Evolutionary conservation across 2,113 vertebrate species (phyloP).

Genomic region (Physeter macrocephalus): DNA sequence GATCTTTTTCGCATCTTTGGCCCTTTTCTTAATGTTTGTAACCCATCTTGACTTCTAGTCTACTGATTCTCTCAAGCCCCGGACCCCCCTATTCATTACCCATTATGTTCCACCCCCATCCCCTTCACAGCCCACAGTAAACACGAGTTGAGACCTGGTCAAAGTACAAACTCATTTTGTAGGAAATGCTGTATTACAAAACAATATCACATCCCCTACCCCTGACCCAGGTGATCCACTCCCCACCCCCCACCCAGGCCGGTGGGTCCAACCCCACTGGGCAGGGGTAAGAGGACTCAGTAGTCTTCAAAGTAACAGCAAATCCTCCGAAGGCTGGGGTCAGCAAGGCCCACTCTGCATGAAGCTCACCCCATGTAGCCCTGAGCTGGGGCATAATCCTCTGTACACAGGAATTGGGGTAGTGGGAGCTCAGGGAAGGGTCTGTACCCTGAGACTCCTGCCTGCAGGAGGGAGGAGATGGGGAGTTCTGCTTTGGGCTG

Average conservation of each 20-base stretch:
- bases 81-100: background rate
- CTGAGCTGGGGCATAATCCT: background rate
- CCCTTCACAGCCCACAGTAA: background rate
- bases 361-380: background rate
- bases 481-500: background rate
- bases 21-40: background rate
- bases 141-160: background rate
- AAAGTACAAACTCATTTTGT: conserved; percentile 62
- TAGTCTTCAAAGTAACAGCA: conserved; percentile 49
- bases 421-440: background rate
- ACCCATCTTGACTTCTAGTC: background rate
- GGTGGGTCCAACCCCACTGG: background rate
- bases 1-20: background rate
- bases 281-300: conserved; percentile 4
- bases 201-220: background rate
- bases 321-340: background rate
- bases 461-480: conserved; percentile 40
- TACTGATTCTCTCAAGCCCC: background rate
- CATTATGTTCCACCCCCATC: background rate
- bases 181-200: conserved; percentile 53
- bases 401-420: background rate
- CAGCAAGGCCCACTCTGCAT: background rate
- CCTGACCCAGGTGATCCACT: background rate
- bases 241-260: background rate
- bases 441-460: conserved; percentile 40